Evolutionary conservation across 2,113 vertebrate genomes (phyloP).

Genomic region (Salvelinus fontinalis): DNA sequence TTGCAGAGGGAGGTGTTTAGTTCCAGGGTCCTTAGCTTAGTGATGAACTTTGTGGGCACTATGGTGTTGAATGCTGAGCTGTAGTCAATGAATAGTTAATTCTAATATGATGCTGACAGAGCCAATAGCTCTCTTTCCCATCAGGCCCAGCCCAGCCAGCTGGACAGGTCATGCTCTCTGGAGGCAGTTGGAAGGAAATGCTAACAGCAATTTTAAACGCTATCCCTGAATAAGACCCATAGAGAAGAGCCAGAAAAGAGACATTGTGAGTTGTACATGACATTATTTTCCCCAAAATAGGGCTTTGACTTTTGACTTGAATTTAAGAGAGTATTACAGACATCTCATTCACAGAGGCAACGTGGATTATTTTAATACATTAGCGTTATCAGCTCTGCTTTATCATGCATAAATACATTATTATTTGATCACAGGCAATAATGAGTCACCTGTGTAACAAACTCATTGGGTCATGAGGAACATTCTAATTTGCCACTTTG

Average conservation of each 20-base stretch:
- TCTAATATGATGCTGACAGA: not conserved
- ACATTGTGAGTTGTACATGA: not conserved
- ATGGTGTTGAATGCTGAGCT: no score
- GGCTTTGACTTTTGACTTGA: not conserved
- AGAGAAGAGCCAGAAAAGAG: not conserved
- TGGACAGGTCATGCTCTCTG: conserved; percentile 1
- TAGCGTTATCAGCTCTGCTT: not conserved
- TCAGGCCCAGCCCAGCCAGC: not conserved
- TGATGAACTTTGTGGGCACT: no score
- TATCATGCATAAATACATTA: not conserved
- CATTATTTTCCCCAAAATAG: not conserved
- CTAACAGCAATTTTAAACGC: not conserved
- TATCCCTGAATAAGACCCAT: not conserved
- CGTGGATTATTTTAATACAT: not conserved
- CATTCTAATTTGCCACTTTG: no score
- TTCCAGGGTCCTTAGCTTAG: no score
- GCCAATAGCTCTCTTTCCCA: not conserved
- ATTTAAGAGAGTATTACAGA: not conserved
- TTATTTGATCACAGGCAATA: no score
- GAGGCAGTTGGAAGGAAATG: not conserved
- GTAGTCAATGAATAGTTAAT: not conserved
- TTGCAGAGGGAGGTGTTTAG: no score
- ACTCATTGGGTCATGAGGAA: no score
- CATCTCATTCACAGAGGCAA: not conserved
- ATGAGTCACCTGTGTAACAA: no score